Percentiles rank a stretch among this genome's conserved stretches.
Conservation (phyloP, 1,140 invertebrate species). For the Achroia grisella region DNA sequence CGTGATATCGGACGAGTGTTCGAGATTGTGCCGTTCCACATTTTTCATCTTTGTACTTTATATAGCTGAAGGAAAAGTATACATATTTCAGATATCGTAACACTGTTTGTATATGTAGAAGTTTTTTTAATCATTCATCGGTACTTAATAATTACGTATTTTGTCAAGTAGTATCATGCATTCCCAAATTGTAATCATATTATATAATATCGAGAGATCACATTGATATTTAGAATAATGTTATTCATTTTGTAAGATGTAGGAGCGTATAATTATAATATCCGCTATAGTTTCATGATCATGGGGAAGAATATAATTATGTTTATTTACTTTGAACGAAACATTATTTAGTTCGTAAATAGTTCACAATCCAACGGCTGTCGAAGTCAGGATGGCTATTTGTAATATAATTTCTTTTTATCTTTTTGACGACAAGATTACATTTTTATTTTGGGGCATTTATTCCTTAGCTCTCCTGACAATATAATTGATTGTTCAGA, state of each 20-base stretch:
- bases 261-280: slow-evolving; percentile 42
- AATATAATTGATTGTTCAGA: slow-evolving; percentile 32
- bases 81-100: slow-evolving; percentile 33
- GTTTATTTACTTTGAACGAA: slow-evolving; percentile 20
- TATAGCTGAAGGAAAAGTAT: slow-evolving; percentile 33
- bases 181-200: slow-evolving; percentile 67
- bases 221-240: slow-evolving; percentile 62
- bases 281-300: slow-evolving; percentile 50
- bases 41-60: slow-evolving; percentile 42
- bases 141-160: slow-evolving; percentile 68
- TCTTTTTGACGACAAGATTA: slow-evolving; percentile 52
- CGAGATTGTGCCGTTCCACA: slow-evolving; percentile 3
- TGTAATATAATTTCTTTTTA: slow-evolving; percentile 56
- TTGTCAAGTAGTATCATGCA: slow-evolving; percentile 63
- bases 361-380: slow-evolving; percentile 36
- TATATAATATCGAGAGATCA: slow-evolving; percentile 52
- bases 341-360: slow-evolving; percentile 17
- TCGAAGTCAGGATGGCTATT: slow-evolving; percentile 44
- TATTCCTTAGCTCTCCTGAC: slow-evolving; percentile 58
- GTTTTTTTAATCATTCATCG: slow-evolving; percentile 58
- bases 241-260: slow-evolving; percentile 63
- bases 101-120: slow-evolving; percentile 44
- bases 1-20: slow-evolving; percentile 15
- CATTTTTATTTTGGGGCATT: slow-evolving; percentile 53
- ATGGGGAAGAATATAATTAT: slow-evolving; percentile 30